Evolutionary conservation across 2,888 invertebrate genomes (phyloP), one percentile per base, ranked within the genome.

Genomic region (Drosophila ochracea): DNA sequence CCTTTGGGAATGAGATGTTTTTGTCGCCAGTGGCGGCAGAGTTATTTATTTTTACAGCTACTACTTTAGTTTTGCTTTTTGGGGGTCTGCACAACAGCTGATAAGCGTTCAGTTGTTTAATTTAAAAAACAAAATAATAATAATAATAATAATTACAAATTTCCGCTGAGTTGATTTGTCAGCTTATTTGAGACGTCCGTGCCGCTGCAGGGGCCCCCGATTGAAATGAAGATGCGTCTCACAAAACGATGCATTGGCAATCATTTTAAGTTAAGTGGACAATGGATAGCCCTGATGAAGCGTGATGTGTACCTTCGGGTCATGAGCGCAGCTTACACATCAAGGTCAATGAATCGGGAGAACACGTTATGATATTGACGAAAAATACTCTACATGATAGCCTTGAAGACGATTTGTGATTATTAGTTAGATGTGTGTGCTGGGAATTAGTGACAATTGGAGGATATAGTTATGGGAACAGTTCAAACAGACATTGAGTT

Each of bases 1-100:
- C 85, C 85, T 75, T 69, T 82, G 82, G 84, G 74, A 75, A 77
- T 33, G 39, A 37, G 67, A 71, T 28, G 76, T 77, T 79, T 65
- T 69, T 77, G 68, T 73, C 67, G 72, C 76, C 69, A 50, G 37
- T 60, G 71, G 76, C 71, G 19, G 57, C 53, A 21, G 53, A 55
- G 63, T 53, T 73, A 33, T 82, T 81, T 80, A 64, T 78, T 80
- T 78, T 50, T 37, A 54, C 39, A 63, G 64, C 68, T 49, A 60
- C 83, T 80, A 82, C 83, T 73, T 71, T 50, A 76, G 31, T 21
- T 25, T 25, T 55, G 6, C 2, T 37, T 55, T 55, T 55, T 54
- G 25, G 16, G 54, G 57, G 64, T 28, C 47, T 35, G 16, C 49
- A 57, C 57, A 37, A n/a, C 5, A 69, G 58, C 70, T 70, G 69